phyloP scores from a whole-genome alignment of 2,888 invertebrate species.

The Pyralis farinalis region DNA sequence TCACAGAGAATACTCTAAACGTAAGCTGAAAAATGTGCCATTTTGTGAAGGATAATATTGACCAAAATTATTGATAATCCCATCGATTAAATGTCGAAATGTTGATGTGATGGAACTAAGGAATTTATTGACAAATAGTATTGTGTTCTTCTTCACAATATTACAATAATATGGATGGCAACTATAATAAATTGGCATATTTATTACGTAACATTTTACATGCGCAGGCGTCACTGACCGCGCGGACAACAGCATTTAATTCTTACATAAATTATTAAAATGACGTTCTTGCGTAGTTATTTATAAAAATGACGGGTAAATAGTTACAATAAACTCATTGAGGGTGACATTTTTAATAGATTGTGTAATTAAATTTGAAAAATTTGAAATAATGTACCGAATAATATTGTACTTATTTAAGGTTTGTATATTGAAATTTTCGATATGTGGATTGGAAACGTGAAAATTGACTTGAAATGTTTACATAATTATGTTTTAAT shows the following conservation, averaged over 20 bases:
- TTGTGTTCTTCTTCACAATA: neutral
- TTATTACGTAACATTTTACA: neutral
- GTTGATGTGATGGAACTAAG: neutral
- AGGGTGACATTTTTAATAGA: neutral
- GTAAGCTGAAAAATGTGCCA: slow-evolving; percentile 15
- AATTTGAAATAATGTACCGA: neutral
- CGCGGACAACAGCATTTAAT: neutral
- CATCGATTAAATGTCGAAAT: neutral
- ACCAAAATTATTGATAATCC: slow-evolving; percentile 2
- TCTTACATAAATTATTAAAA: neutral
- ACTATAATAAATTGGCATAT: no score
- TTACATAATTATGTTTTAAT: slow-evolving; percentile 4
- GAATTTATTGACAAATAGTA: no score
- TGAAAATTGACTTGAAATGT: slow-evolving; percentile 3
- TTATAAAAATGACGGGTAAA: neutral
- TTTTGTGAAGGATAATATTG: slow-evolving; percentile 9
- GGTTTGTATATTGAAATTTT: no score
- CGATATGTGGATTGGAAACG: neutral
- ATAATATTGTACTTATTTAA: slow-evolving; percentile 5
- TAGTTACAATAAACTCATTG: neutral
- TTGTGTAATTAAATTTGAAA: neutral
- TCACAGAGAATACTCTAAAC: slow-evolving; percentile 1
- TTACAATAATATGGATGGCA: neutral
- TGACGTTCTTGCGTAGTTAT: no score
- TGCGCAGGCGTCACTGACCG: neutral